A percentile compares a stretch with the other conserved stretches of the same genome.
Conservation (phyloP, 2,888 invertebrate genomes). For the Dolomedes plantarius region DNA sequence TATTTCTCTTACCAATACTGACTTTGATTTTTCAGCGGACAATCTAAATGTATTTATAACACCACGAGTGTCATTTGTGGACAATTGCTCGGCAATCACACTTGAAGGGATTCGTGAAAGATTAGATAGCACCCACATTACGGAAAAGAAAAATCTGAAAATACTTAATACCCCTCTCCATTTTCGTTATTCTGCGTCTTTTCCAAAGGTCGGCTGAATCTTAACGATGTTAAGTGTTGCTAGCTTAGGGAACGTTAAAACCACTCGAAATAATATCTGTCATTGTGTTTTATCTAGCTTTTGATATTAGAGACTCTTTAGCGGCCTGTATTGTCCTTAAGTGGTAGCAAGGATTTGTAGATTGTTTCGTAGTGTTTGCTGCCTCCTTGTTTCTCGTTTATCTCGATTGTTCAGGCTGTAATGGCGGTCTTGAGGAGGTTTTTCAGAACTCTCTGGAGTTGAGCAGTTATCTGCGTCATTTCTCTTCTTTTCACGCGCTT, state of each 20-base stretch:
- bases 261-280: constrained; percentile 18
- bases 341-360: neutral
- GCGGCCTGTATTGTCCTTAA: constrained; percentile 21
- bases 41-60: too few species aligned
- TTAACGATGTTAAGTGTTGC: neutral
- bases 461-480: neutral
- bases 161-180: neutral
- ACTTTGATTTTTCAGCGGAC: too few species aligned
- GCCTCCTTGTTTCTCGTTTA: neutral
- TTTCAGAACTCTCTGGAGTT: neutral
- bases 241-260: neutral
- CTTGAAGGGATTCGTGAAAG: neutral
- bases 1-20: too few species aligned
- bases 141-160: neutral
- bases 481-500: neutral
- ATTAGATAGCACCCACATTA: constrained; percentile 4
- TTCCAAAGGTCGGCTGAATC: constrained; percentile 29
- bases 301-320: constrained; percentile 20
- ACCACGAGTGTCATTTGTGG: too few species aligned
- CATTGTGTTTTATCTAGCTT: constrained; percentile 23
- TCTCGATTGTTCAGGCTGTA: neutral
- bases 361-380: neutral
- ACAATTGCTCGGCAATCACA: neutral
- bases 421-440: neutral
- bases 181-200: neutral